Conservation (phyloP, 2,113 vertebrate genomes). For the Heptranchias perlo region DNA sequence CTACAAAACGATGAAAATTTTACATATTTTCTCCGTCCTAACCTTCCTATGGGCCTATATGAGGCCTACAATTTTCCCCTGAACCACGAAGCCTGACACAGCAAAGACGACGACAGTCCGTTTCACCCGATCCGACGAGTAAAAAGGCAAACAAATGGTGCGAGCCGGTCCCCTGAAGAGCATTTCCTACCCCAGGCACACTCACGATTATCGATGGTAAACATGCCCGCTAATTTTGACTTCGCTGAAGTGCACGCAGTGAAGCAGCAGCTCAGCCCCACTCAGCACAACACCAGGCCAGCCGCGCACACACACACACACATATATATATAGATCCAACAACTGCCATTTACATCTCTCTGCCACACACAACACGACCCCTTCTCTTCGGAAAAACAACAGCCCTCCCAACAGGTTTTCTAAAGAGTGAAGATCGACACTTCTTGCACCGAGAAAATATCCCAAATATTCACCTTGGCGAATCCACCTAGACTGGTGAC, state of each 20-base stretch:
- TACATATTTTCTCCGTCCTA: constrained; percentile 44
- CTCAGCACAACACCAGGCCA: background rate
- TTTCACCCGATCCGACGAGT: constrained; percentile 37
- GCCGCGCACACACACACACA: background rate
- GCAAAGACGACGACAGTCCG: constrained; percentile 58
- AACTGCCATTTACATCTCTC: constrained; percentile 50
- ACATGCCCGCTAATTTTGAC: constrained; percentile 95
- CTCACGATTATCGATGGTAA: constrained; percentile 87
- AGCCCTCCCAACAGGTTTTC: constrained; percentile 39
- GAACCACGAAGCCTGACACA: constrained; percentile 72
- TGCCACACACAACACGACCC: constrained; percentile 60
- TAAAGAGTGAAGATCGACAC: constrained; percentile 53
- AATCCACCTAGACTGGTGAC: constrained; percentile 98
- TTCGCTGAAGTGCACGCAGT: constrained; percentile 47
- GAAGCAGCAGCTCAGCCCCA: background rate
- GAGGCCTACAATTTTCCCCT: constrained; percentile 85
- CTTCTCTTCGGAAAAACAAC: constrained; percentile 62
- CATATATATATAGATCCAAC: background rate
- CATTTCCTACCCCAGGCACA: constrained; percentile 65
- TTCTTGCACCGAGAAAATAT: constrained; percentile 44
- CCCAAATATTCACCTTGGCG: constrained; percentile 84
- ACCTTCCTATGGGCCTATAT: constrained; percentile 70
- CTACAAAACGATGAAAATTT: background rate
- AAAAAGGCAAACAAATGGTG: constrained; percentile 48
- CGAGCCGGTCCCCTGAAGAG: constrained; percentile 57